A percentile compares a stretch with the other conserved stretches of the same genome.
Evolutionary conservation across 2,113 vertebrate genomes (phyloP).

Genomic region (Salvelinus sp.): DNA sequence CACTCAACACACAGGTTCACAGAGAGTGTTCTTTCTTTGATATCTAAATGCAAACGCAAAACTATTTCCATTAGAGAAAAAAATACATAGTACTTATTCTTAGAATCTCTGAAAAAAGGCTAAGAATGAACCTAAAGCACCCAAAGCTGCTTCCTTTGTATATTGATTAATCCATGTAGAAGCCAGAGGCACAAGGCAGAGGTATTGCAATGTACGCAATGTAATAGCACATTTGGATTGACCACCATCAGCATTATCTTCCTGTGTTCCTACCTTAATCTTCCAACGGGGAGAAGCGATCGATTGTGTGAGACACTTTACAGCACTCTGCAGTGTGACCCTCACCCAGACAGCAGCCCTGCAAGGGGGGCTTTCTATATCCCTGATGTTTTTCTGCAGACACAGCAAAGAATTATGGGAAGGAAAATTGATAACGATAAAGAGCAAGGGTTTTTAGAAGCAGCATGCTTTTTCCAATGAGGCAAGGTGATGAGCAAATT

Average conservation of each 20-base stretch:
- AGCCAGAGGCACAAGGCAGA: conserved; percentile 17
- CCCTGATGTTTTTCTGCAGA: conserved; percentile 21
- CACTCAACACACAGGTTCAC: neutral
- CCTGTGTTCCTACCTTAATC: conserved; percentile 27
- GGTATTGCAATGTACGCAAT: conserved; percentile 21
- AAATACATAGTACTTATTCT: too few species aligned
- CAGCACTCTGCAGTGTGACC: neutral
- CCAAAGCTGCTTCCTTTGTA: neutral
- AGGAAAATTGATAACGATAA: conserved; percentile 27
- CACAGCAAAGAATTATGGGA: conserved; percentile 21
- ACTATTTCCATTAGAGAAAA: too few species aligned
- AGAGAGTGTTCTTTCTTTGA: neutral
- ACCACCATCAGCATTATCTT: conserved; percentile 33
- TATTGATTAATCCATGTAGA: conserved; percentile 2
- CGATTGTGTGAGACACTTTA: conserved; percentile 40
- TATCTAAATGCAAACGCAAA: neutral
- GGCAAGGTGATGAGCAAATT: conserved; percentile 1
- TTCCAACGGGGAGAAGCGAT: conserved; percentile 24
- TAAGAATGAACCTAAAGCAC: conserved; percentile 4
- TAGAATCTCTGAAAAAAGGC: neutral
- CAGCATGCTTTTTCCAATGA: neutral
- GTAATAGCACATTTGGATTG: conserved; percentile 41
- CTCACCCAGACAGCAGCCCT: neutral
- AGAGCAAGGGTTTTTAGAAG: conserved; percentile 6
- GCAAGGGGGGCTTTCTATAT: neutral